Base-by-base conservation (phyloP, 2,113 vertebrate species). In the Sturnira hondurensis region DNA sequence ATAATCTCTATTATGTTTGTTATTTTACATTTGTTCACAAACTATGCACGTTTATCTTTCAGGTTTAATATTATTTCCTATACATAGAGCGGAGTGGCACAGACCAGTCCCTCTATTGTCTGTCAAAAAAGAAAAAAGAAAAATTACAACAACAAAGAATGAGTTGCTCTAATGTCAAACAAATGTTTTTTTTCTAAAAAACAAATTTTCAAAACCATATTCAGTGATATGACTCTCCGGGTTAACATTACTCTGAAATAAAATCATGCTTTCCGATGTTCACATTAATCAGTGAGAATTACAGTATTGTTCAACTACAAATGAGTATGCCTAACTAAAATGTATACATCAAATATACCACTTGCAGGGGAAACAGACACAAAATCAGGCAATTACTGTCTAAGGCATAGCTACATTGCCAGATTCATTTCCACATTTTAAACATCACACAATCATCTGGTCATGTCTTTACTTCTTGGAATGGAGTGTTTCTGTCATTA, bases 1-100 rank as follows among this genome's bases (percentile, higher is more conserved):
- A 98, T 98, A 98, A 98, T 97, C 96, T 94, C 94, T 76, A 92
- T 98, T 98, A 97, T 97, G 97, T 84, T 97, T 97, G 95, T 97
- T 97, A 92, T 94, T 97, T 97, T 96, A 94, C 95, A 97, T 98
- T 97, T 98, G 97, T 98, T 86, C 95, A 97, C 71, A 95, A 98
- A 98, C 98, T 98, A 97, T 98, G 94, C 73, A 70, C 78, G 76
- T 89, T 97, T 93, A 97, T 97, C 97, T 98, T 97, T 98, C 86
- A 96, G 80, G 36, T 96, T 92, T 96, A 97, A 86, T 88, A 97
- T 86, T 91, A 54, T 63, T 93, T 91, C 47, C 89, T 95, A 52
- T 94, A 93, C 96, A 94, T 91, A 93, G 67, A 73, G 43, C 92
- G 47, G 92, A 80, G 68, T 92, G 38, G n/a, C 14, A 81, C 20